Conservation (phyloP, 2,113 vertebrate species). For the Percopsis transmontana region DNA sequence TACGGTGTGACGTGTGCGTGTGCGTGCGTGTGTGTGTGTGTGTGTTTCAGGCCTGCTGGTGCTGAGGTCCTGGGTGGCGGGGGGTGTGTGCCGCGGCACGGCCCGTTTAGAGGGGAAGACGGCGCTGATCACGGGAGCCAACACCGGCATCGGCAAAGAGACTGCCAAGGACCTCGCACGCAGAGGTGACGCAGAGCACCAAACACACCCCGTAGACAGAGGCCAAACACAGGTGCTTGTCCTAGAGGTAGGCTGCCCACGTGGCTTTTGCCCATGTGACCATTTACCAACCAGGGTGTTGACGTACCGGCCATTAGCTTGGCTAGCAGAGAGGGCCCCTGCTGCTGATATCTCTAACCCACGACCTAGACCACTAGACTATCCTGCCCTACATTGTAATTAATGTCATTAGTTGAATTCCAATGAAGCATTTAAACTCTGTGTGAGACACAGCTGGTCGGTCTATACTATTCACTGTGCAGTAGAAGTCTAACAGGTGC, state of each 20-base stretch:
- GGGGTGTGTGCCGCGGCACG: conserved; percentile 64
- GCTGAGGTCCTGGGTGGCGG: conserved; percentile 70
- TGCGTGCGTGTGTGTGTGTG: not conserved
- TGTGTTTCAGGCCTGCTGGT: conserved; percentile 39
- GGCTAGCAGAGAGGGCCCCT: too few relatives aligned
- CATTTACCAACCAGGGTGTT: too few relatives aligned
- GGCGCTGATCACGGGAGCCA: conserved; percentile 77
- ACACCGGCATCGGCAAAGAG: conserved; percentile 81
- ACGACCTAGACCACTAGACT: too few relatives aligned
- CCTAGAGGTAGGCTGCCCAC: too few relatives aligned
- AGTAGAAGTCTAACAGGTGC: not conserved
- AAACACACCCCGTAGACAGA: not conserved
- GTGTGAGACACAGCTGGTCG: too few relatives aligned
- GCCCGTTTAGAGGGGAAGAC: conserved; percentile 70
- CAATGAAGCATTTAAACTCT: too few relatives aligned
- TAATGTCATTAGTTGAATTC: too few relatives aligned
- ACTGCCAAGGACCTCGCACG: conserved; percentile 71
- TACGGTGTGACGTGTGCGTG: not conserved
- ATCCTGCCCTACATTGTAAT: too few relatives aligned
- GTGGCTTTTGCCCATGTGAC: too few relatives aligned
- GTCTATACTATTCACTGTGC: too few relatives aligned
- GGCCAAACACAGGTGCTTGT: conserved; percentile 14
- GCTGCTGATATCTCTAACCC: too few relatives aligned
- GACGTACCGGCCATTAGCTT: too few relatives aligned
- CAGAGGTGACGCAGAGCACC: conserved; percentile 60